These are phyloP conservation scores for Phaethon lepturus DNA, from an alignment of 2,113 vertebrate genomes.

Conservation along the genomic window DNA sequence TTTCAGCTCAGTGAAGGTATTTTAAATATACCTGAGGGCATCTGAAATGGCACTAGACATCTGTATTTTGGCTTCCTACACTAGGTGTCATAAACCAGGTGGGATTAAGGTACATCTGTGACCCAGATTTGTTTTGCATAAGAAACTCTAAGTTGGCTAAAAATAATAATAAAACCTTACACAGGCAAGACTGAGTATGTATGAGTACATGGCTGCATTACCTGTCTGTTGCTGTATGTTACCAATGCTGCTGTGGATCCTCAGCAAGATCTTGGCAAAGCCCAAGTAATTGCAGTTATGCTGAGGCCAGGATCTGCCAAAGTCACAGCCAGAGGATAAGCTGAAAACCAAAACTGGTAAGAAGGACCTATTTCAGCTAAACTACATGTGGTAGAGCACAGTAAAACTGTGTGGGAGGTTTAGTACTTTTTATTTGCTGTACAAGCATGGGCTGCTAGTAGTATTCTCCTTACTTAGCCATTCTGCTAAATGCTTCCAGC, in stretches of 20 bases:
- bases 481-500: neutral
- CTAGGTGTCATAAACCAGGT: neutral
- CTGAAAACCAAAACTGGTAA: neutral
- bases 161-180: neutral
- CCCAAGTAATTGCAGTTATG: too few relatives aligned
- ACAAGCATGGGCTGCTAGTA: neutral
- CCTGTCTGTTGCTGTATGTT: neutral
- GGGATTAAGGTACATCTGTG: neutral
- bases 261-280: neutral
- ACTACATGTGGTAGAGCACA: neutral
- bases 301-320: fast-evolving
- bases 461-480: neutral
- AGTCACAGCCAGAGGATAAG: neutral
- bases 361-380: neutral
- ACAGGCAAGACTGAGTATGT: neutral
- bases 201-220: neutral
- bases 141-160: neutral
- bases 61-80: neutral
- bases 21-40: neutral
- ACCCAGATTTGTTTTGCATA: neutral
- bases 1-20: neutral
- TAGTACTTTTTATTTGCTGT: neutral
- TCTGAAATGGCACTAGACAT: neutral
- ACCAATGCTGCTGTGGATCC: neutral
- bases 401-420: neutral